A percentile compares a stretch with the other conserved stretches of the same genome.
Conservation (phyloP, 2,113 vertebrate genomes). For the Ammodytes dubius region DNA sequence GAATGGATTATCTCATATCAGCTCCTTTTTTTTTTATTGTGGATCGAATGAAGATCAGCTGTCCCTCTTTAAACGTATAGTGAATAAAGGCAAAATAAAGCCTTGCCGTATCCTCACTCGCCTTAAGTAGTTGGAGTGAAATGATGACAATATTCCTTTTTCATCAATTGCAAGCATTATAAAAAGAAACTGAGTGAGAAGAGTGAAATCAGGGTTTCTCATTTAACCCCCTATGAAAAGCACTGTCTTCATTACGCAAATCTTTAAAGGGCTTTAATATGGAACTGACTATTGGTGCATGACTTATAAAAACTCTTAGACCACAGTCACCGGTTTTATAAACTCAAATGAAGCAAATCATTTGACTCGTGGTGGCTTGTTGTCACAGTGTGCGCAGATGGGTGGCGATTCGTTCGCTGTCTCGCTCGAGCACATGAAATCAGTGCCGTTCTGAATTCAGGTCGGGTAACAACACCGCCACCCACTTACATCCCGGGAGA, state of each 20-base stretch:
- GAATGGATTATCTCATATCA: not conserved
- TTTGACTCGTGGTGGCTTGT: not conserved
- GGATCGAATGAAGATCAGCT: not conserved
- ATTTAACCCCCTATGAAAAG: not conserved
- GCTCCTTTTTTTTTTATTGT: not conserved
- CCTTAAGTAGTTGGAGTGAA: not conserved
- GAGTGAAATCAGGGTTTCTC: not conserved
- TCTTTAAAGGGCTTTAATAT: slow-evolving; percentile 9
- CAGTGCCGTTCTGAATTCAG: slow-evolving; percentile 39
- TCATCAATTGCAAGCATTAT: not conserved
- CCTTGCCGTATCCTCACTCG: not conserved
- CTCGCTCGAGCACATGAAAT: slow-evolving; percentile 19
- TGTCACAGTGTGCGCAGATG: not conserved
- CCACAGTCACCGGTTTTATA: not conserved
- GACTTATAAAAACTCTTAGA: not conserved
- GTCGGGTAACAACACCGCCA: slow-evolving; percentile 34
- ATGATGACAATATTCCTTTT: not conserved
- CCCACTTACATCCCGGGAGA: slow-evolving; percentile 4
- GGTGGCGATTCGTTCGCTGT: slow-evolving; percentile 2
- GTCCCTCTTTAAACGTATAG: not conserved
- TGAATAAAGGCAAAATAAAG: not conserved
- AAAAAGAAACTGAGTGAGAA: not conserved
- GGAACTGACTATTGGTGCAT: not conserved
- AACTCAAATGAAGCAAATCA: not conserved
- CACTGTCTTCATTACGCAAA: slow-evolving; percentile 18